These are phyloP conservation scores for Polymixis lichenea DNA, from an alignment of 2,888 invertebrate genomes.

Conservation along the genomic window DNA sequence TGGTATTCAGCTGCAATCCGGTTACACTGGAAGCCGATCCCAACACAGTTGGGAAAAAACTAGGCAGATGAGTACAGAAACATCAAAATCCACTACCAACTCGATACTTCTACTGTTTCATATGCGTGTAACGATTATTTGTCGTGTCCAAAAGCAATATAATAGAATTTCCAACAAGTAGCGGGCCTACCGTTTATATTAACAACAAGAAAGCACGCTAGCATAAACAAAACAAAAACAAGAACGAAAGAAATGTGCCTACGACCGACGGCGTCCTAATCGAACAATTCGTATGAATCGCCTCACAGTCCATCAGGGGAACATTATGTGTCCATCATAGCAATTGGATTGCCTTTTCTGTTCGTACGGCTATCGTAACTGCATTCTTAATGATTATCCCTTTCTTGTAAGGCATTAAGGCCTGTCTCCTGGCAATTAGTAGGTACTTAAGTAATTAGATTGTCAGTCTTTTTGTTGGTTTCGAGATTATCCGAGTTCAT, in stretches of 20 bases:
- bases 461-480: constrained; percentile 42
- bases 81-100: constrained; percentile 5
- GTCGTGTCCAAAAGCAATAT: constrained; percentile 51
- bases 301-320: constrained; percentile 58
- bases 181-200: constrained; percentile 29
- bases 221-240: constrained; percentile 41
- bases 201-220: constrained; percentile 52
- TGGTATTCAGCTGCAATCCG: background rate
- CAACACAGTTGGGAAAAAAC: background rate
- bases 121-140: constrained; percentile 38
- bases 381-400: constrained; percentile 76
- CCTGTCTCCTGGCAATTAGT: constrained; percentile 53
- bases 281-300: constrained; percentile 60
- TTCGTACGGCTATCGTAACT: constrained; percentile 66
- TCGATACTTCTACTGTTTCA: background rate
- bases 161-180: constrained; percentile 41
- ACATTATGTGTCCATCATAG: constrained; percentile 72
- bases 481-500: constrained; percentile 21
- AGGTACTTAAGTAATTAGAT: constrained; percentile 51
- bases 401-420: constrained; percentile 61
- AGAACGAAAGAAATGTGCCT: constrained; percentile 32
- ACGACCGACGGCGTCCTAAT: constrained; percentile 23
- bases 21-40: background rate
- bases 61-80: background rate
- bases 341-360: constrained; percentile 75